These are phyloP conservation scores for Platycnemis pennipes DNA, from an alignment of 2,888 invertebrate species.

Conservation along the genomic window DNA sequence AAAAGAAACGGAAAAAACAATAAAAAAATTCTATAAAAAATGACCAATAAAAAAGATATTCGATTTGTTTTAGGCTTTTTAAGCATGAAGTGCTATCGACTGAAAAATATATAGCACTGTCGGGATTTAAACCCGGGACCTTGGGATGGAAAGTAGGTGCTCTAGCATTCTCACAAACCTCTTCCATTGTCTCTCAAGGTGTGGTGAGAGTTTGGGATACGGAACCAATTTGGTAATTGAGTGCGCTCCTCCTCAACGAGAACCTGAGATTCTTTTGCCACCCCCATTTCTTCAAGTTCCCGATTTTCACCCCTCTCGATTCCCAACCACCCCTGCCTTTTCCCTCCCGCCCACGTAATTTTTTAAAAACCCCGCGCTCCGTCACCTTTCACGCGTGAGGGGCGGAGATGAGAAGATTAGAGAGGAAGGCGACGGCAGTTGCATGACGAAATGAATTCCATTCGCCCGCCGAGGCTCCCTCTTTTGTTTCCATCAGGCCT, in stretches of 20 bases:
- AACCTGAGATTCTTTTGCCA: neutral
- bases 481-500: neutral
- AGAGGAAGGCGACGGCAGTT: neutral
- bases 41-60: no score
- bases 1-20: no score
- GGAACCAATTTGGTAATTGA: slow-evolving; percentile 66
- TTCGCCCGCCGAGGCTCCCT: neutral
- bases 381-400: neutral
- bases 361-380: neutral
- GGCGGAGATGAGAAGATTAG: slow-evolving; percentile 15
- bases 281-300: neutral
- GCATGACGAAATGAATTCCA: neutral
- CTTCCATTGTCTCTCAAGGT: neutral
- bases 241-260: slow-evolving; percentile 9
- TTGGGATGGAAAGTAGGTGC: no score
- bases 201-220: neutral
- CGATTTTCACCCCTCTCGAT: neutral
- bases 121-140: no score
- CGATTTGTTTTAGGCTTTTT: no score
- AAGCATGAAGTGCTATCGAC: no score
- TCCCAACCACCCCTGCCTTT: neutral
- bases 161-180: no score
- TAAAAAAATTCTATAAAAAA: no score
- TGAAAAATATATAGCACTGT: no score
- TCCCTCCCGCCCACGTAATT: neutral